Conservation (phyloP, 2,888 invertebrate genomes). For the Metacarcinus magister region DNA sequence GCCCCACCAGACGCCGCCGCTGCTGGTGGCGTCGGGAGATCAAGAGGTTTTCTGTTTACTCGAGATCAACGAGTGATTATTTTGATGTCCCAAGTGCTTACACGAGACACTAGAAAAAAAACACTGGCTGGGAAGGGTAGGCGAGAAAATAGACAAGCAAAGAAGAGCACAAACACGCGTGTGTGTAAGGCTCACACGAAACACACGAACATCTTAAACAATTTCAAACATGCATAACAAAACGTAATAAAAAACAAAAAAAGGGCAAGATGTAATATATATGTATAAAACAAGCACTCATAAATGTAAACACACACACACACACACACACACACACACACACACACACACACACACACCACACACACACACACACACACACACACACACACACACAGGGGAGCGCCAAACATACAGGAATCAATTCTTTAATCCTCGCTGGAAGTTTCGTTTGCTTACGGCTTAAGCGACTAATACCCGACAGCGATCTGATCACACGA, state of each 20-base stretch:
- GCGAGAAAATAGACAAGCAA: neutral
- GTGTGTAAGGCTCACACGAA: too few species aligned
- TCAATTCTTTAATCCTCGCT: neutral
- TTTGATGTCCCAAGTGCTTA: conserved; percentile 48
- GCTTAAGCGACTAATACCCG: neutral
- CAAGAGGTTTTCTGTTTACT: conserved; percentile 27
- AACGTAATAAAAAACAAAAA: neutral
- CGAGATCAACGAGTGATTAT: conserved; percentile 26
- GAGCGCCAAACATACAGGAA: neutral
- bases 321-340: conserved; percentile 36
- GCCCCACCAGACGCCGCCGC: neutral
- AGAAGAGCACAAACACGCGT: neutral
- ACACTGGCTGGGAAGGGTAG: neutral
- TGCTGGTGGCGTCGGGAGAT: neutral
- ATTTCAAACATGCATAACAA: neutral
- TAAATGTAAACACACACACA: neutral
- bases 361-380: neutral
- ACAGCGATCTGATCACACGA: neutral
- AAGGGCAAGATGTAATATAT: neutral
- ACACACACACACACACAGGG: neutral
- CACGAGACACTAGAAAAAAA: conserved; percentile 38
- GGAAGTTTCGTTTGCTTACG: conserved; percentile 36
- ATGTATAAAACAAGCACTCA: neutral
- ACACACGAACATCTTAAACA: conserved; percentile 30
- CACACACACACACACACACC: conserved; percentile 33